These are phyloP conservation scores for Gambelia wislizenii DNA, from an alignment of 2,797 vertebrate species.

Conservation along the genomic window DNA sequence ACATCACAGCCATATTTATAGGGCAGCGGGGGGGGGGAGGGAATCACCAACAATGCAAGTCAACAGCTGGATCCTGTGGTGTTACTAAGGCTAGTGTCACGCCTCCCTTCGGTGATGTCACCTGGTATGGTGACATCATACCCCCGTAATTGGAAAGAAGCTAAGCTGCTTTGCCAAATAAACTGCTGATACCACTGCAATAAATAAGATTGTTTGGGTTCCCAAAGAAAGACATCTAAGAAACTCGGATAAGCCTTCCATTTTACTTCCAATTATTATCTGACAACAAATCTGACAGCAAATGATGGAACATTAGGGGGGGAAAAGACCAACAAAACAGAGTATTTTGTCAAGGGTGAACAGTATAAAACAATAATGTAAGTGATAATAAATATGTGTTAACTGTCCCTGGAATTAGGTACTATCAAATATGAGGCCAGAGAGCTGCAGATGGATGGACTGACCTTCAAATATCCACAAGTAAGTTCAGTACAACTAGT, in stretches of 20 bases:
- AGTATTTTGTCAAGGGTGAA: background rate
- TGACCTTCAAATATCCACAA: constrained; percentile 15
- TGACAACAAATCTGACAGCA: fast-evolving
- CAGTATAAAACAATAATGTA: background rate
- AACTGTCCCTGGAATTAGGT: background rate
- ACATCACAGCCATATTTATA: too few species aligned
- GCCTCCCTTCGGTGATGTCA: too few species aligned
- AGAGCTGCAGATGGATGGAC: background rate
- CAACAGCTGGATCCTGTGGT: too few species aligned
- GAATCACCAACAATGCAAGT: too few species aligned
- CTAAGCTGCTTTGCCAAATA: too few species aligned
- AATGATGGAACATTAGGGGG: background rate
- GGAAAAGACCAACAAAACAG: background rate
- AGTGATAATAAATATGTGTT: background rate
- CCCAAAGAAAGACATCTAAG: background rate
- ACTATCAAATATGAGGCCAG: background rate
- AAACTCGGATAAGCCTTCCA: background rate
- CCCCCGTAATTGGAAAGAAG: too few species aligned
- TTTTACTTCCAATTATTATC: fast-evolving
- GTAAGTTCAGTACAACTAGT: constrained; percentile 9
- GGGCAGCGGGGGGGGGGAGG: too few species aligned
- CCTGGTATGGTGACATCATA: too few species aligned
- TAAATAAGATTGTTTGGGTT: too few species aligned
- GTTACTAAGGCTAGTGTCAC: too few species aligned
- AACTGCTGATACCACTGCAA: too few species aligned